Conservation (phyloP, 2,888 invertebrate species). For the Thereva nobilitata region DNA sequence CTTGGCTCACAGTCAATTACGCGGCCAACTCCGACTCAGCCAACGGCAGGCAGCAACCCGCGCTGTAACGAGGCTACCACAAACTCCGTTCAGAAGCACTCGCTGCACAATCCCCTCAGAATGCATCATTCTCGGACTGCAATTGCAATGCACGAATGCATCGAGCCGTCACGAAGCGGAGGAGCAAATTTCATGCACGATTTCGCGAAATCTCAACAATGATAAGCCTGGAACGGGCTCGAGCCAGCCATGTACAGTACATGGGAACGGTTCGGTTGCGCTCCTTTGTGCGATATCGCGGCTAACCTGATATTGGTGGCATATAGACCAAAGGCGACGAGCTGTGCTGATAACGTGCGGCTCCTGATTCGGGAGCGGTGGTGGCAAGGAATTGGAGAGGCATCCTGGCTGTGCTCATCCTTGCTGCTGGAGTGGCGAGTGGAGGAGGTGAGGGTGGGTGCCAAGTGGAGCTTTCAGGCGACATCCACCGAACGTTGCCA, state of each 20-base stretch:
- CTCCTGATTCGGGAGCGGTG: no score
- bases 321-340: no score
- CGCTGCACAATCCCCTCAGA: not conserved
- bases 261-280: no score
- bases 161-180: slow-evolving; percentile 26
- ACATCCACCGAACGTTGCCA: no score
- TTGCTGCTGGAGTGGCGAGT: no score
- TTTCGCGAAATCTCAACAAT: slow-evolving; percentile 12
- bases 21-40: not conserved
- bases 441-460: no score
- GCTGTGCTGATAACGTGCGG: no score
- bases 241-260: not conserved
- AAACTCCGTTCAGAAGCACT: not conserved
- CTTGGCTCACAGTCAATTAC: slow-evolving; percentile 8
- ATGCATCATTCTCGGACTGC: slow-evolving; percentile 11
- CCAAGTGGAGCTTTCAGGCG: no score
- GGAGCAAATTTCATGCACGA: slow-evolving; percentile 24
- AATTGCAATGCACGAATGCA: slow-evolving; percentile 34
- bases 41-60: not conserved
- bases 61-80: not conserved
- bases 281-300: no score
- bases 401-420: no score
- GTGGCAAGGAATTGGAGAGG: no score
- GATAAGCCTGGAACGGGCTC: not conserved
- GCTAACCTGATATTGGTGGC: no score